A percentile compares a stretch with the other conserved stretches of the same genome.
phyloP scores from a whole-genome alignment of 2,888 invertebrate genomes.

The Ypsolopha sequella region DNA sequence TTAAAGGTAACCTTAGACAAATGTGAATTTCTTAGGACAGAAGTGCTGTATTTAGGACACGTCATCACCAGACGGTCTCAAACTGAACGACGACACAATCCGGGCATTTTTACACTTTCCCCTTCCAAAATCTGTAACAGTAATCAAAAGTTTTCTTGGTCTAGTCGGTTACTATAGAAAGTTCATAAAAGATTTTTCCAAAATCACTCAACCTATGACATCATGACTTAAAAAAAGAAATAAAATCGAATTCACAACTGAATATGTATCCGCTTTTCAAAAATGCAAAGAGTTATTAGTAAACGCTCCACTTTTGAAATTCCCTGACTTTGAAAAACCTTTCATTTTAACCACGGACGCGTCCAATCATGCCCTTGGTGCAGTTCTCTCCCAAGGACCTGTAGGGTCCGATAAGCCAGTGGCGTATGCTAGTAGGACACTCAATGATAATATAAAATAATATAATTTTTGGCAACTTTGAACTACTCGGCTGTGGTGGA shows the following conservation, averaged over 20 bases:
- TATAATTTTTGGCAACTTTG: conserved; percentile 18
- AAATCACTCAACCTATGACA: conserved; percentile 19
- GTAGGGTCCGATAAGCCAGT: conserved; percentile 13
- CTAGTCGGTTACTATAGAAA: conserved; percentile 25
- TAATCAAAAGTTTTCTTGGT: conserved; percentile 20
- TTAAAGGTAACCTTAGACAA: conserved; percentile 5
- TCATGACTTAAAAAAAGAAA: conserved; percentile 10
- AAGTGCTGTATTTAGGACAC: conserved; percentile 13
- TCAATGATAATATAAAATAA: conserved; percentile 16
- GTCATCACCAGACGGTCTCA: conserved; percentile 10
- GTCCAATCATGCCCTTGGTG: conserved; percentile 20
- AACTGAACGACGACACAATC: conserved; percentile 11
- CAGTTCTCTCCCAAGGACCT: conserved; percentile 15
- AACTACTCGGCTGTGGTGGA: no score
- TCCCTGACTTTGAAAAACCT: conserved; percentile 14
- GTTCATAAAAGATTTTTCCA: conserved; percentile 20
- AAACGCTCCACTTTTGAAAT: conserved; percentile 10
- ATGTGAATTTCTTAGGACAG: conserved; percentile 5
- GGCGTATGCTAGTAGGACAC: conserved; percentile 16
- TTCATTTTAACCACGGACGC: conserved; percentile 22
- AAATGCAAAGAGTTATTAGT: conserved; percentile 7
- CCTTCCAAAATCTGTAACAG: conserved; percentile 7
- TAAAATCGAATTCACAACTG: conserved; percentile 5
- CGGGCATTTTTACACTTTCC: conserved; percentile 7
- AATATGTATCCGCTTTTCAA: conserved; percentile 12